Base-by-base conservation (phyloP, 2,113 vertebrate species). In the Phoxinus phoxinus region DNA sequence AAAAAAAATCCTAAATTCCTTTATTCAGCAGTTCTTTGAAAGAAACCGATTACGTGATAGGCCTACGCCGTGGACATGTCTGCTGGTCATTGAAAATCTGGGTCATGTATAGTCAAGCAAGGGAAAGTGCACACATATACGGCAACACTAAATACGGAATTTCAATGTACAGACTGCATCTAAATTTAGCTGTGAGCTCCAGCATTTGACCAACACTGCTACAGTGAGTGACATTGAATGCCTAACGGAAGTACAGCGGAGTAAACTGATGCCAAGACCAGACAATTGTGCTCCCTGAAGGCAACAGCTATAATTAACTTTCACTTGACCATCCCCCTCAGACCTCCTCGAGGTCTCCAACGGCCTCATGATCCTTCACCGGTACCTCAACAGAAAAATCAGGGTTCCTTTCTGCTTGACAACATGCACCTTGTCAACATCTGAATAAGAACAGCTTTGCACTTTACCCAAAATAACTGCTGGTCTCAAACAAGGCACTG, bases 251-350 rank as follows among this genome's bases (percentile, higher is more conserved):
- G 17, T 48, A 78, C 5, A 25, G 71, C 41, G 48, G 19, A 23
- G 88, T 41, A 72, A 89, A 61, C 81, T 71, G 5, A 89, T 84
- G 89, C 90, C 84, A 56, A 87, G 88, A 80, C 80, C 90, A 58
- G 88, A 90, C 87, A 91, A 91, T 85, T 84, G 89, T 83, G 63
- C 71, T 84, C 83, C 85, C 87, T 88, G 2, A 69, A 73, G 82
- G 86, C 83, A 63, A 32, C 35, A 58, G 83, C 91, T 94, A 93
- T 93, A 91, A 93, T 93, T 93, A 93, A 91, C 86, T 81, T 79
- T 89, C 87, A 86, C 89, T 84, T 59, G 56, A 51, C 65, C 79
- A 72, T 78, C 84, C 84, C 65, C 59, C 27, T 13, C 84, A 23
- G 59, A 84, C 84, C 83, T 67, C 37, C 53, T 80, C 89, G 67